phyloP scores from a whole-genome alignment of 2,888 invertebrate species.

The Dicycla oo region DNA sequence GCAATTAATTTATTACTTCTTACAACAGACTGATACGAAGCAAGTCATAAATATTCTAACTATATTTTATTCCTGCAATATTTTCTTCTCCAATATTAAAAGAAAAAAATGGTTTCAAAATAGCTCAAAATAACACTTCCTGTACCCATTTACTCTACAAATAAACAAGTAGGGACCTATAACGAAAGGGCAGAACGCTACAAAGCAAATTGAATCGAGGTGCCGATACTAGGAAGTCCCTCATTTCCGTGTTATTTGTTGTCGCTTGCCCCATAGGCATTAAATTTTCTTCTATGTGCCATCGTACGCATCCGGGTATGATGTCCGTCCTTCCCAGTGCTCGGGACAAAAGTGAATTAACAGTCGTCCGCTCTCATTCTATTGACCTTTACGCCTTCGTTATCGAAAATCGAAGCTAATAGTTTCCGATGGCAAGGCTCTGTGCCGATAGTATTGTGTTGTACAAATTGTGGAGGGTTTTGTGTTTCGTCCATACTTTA shows the following conservation, averaged over 20 bases:
- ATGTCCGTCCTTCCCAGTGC: slow-evolving; percentile 75
- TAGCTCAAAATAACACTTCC: slow-evolving; percentile 45
- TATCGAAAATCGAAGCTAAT: slow-evolving; percentile 76
- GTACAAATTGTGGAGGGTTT: slow-evolving; percentile 40
- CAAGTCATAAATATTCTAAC: background rate
- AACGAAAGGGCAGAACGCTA: slow-evolving; percentile 71
- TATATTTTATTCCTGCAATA: background rate
- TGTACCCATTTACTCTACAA: slow-evolving; percentile 53
- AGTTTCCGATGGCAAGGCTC: slow-evolving; percentile 67
- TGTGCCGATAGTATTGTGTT: slow-evolving; percentile 42
- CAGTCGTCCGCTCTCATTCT: slow-evolving; percentile 75
- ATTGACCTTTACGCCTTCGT: slow-evolving; percentile 77
- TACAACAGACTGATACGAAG: background rate
- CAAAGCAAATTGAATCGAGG: slow-evolving; percentile 86
- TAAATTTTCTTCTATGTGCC: slow-evolving; percentile 83
- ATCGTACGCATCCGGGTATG: slow-evolving; percentile 80
- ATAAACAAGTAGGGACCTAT: slow-evolving; percentile 64
- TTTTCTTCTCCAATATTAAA: background rate
- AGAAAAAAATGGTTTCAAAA: slow-evolving; percentile 17
- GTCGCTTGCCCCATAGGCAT: slow-evolving; percentile 80
- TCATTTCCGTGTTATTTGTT: slow-evolving; percentile 88
- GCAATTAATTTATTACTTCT: background rate
- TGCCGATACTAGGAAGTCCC: slow-evolving; percentile 86
- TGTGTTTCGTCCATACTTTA: slow-evolving; percentile 42
- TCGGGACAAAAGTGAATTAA: slow-evolving; percentile 82